Base-by-base conservation (phyloP, 2,888 invertebrate species). In the Helobdella robusta region DNA sequence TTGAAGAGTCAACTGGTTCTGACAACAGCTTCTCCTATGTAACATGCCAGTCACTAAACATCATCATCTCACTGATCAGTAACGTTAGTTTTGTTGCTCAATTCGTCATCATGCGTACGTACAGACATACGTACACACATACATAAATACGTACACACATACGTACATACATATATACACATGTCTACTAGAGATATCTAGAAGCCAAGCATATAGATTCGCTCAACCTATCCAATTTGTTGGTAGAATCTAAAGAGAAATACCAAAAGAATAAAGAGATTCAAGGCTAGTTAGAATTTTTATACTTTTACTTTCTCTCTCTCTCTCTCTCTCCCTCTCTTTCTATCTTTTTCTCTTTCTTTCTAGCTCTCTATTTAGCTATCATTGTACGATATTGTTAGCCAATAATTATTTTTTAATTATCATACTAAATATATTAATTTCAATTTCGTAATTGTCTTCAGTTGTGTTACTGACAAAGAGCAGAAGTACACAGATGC, bases 1-100 rank as follows among this genome's bases (percentile, higher is more conserved):
- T 62, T 20, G 44, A 15, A 15, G 48, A 48, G 18, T 18, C 44
- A 11, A 25, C 48, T 1, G 62, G 62, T 25, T 50, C 50, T 1
- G 62, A 62, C 50, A 46, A 34, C 20, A 40, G 46, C 44, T 62
- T 62, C 50, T 50, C 62, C 44, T 62, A 34, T n/a, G 30, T 34
- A 48, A 46, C 48, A 25, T 40, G 50, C 50, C 46, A 32, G 34
- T 25, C 62, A 20, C 62, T 62, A 6, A n/a, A 23, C 60, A 60
- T 60, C 40, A 34, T 40, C 30, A 5, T 44, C 5, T 40, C 25
- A 18, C 60, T 60, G 28, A 15, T 44, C 23, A 28, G n/a, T 25
- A 23, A n/a, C 11, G 44, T 60, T 36, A 15, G 34, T 60, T 23
- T 25, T 1, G n/a, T 44, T 46, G 8, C 6, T 6, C 23, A 20